These are phyloP conservation scores for Anguilla obscura DNA, from an alignment of 2,797 vertebrate species.

Conservation along the genomic window DNA sequence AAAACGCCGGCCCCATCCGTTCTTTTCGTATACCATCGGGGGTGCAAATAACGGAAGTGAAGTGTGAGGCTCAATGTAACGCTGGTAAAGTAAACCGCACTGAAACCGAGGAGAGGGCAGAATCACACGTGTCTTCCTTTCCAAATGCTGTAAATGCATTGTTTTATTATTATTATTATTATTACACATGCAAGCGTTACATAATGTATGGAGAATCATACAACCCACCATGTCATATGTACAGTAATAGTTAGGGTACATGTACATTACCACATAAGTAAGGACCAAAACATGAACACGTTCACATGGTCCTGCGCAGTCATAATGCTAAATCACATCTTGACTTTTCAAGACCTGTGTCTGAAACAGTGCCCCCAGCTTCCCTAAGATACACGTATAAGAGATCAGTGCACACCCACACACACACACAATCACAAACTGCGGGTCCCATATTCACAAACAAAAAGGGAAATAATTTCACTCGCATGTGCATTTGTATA, in stretches of 20 bases:
- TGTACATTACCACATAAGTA: background rate
- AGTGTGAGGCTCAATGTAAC: background rate
- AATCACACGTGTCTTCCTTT: background rate
- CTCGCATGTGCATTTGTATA: too few species aligned
- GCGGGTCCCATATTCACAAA: background rate
- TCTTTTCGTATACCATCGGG: background rate
- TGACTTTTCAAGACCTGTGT: background rate
- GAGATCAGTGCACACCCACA: too few species aligned
- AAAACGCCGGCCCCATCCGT: background rate
- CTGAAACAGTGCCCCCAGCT: background rate
- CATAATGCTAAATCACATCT: background rate
- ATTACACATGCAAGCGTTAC: background rate
- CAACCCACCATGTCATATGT: background rate
- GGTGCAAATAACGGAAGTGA: background rate
- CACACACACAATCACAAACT: background rate
- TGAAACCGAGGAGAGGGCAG: background rate
- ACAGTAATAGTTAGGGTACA: background rate
- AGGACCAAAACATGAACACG: background rate
- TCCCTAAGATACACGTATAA: background rate
- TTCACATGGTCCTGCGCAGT: background rate
- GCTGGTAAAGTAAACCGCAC: background rate
- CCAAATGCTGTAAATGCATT: background rate
- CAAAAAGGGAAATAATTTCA: background rate
- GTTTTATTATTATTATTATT: background rate
- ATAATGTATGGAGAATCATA: background rate